Evolutionary conservation across 2,888 invertebrate genomes (phyloP), one percentile per base, ranked within the genome.

Genomic region (Eudasyphora cyanicolor): DNA sequence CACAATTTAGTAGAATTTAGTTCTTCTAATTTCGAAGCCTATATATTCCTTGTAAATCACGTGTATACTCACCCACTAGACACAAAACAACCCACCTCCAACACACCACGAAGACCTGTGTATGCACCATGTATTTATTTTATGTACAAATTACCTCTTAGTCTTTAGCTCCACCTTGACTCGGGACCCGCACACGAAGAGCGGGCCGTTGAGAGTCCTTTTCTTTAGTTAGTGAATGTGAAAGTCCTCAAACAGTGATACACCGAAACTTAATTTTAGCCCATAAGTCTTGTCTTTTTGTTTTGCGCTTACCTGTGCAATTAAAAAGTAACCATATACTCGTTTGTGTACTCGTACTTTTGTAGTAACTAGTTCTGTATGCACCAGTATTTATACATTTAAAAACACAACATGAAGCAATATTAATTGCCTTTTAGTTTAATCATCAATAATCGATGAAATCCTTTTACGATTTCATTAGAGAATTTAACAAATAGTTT

Each of bases 91-190:
- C 17, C 49, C 49, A 49, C 49, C 49, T 49, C 3, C 19, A 19
- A 49, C 17, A 17, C 8, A 4, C 60, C 29, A 60, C 5, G 21
- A 38, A 49, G n/a, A n/a, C n/a, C 45, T 32, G 29, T 60, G 29
- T 60, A 1, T 29, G 60, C 60, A 29, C 60, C 60, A 60, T 67
- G 67, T 67, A 71, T 73, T 24, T 54, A n/a, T 54, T 67, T 17
- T 67, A 62, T 76, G 84, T 84, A 84, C 81, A 81, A 84, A 84
- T 84, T 84, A 81, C 78, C 84, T 81, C 78, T 75, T 84, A 84
- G 83, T 42, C 3, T 14, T 81, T 79, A 81, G 73, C 62, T 73
- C 64, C 49, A 67, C 42, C n/a, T 14, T 17, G 69, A 76, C 51
- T 60, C 75, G 54, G 70, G 19, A 27, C n/a, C n/a, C n/a, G 57